phyloP scores from a whole-genome alignment of 2,113 vertebrate genomes.

The Coptodon rendalli region DNA sequence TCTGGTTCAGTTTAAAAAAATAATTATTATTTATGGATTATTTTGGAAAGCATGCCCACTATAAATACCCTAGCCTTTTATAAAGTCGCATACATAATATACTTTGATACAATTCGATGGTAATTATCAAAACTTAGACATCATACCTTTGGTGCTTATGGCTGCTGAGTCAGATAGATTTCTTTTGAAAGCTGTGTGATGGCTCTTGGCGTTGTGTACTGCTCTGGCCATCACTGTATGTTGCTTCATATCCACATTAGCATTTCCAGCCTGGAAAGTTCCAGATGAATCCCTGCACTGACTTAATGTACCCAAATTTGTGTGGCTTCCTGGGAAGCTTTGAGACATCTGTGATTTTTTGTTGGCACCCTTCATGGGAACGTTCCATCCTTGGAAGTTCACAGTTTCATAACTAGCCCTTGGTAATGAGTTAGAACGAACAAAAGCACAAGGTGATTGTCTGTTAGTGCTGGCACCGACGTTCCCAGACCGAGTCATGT shows the following conservation, averaged over 20 bases:
- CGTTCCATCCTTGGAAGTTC: slow-evolving; percentile 39
- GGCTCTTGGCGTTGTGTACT: slow-evolving; percentile 4
- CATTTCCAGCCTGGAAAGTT: neutral
- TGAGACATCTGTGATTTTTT: slow-evolving; percentile 15
- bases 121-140: neutral
- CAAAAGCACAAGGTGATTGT: slow-evolving; percentile 1
- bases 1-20: neutral
- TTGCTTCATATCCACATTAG: slow-evolving; percentile 12
- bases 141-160: slow-evolving; percentile 74
- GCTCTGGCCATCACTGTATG: slow-evolving; percentile 20
- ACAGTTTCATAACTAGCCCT: neutral
- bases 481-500: neutral
- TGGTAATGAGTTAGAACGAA: slow-evolving; percentile 51
- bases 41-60: neutral
- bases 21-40: neutral
- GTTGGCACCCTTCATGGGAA: slow-evolving; percentile 15
- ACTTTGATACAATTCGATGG: neutral
- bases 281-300: slow-evolving; percentile 46
- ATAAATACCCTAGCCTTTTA: neutral
- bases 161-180: slow-evolving; percentile 72
- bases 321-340: slow-evolving; percentile 17
- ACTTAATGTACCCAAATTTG: slow-evolving; percentile 62
- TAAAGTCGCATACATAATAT: neutral
- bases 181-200: slow-evolving; percentile 74
- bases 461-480: neutral